Evolutionary conservation across 1,140 invertebrate genomes (phyloP).

Genomic region (Drosophila parabipectinata): DNA sequence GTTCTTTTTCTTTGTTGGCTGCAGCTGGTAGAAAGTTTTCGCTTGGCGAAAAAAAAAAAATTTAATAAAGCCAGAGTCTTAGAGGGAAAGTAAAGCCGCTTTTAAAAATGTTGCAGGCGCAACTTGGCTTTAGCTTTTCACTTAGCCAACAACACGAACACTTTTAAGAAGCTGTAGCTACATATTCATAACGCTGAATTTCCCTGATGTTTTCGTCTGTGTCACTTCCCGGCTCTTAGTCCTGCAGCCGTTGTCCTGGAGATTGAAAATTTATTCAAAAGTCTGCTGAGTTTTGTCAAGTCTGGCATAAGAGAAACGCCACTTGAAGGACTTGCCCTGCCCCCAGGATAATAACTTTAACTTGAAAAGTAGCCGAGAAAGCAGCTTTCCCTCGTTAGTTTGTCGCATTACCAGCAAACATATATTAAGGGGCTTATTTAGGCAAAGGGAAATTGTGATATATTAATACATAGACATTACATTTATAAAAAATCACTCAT

Average conservation of each 20-base stretch:
- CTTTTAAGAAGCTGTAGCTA: slow-evolving; percentile 71
- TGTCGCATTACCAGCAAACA: slow-evolving; percentile 8
- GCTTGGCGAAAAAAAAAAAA: slow-evolving; percentile 15
- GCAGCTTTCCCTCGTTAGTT: slow-evolving; percentile 69
- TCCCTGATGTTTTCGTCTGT: slow-evolving; percentile 26
- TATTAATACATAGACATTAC: too few species aligned
- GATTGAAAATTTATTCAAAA: slow-evolving; percentile 81
- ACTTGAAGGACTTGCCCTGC: slow-evolving; percentile 10
- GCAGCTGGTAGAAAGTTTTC: slow-evolving; percentile 59
- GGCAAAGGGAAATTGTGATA: too few species aligned
- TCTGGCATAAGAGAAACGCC: slow-evolving; percentile 35
- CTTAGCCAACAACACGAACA: slow-evolving; percentile 60
- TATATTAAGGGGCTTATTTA: not conserved
- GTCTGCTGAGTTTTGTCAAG: slow-evolving; percentile 71
- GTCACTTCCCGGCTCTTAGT: not conserved
- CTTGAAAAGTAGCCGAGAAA: slow-evolving; percentile 75
- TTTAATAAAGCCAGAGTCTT: slow-evolving; percentile 63
- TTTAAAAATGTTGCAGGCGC: slow-evolving; percentile 71
- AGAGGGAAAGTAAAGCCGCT: slow-evolving; percentile 71
- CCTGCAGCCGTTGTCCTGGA: slow-evolving; percentile 43
- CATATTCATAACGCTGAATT: slow-evolving; percentile 77
- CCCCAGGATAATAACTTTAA: slow-evolving; percentile 70
- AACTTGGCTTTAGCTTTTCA: slow-evolving; percentile 74
- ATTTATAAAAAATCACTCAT: not conserved
- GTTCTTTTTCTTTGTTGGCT: slow-evolving; percentile 31